Percentiles rank a stretch among this genome's conserved stretches.
Conservation (phyloP, 2,888 invertebrate species). For the Mesopsocus fuscifrons region DNA sequence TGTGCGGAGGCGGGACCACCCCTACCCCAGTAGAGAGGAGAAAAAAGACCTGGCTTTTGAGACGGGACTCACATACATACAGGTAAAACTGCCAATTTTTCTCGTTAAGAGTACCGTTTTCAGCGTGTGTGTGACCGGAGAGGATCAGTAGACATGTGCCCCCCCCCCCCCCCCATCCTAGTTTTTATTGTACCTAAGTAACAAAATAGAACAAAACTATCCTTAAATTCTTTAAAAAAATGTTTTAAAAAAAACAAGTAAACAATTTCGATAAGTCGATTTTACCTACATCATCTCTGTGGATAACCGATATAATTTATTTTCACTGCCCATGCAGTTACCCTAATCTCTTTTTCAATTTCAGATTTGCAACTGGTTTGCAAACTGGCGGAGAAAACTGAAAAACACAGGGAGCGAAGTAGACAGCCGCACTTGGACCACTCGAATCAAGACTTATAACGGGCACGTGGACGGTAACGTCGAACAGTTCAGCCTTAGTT, state of each 20-base stretch:
- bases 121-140: too few relatives aligned
- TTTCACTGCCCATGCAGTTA: too few relatives aligned
- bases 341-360: constrained; percentile 16
- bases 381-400: constrained; percentile 61
- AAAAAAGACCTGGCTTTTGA: constrained; percentile 51
- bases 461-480: constrained; percentile 57
- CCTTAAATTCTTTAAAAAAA: too few relatives aligned
- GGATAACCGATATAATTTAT: too few relatives aligned
- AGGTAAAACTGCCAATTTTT: constrained; percentile 38
- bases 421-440: constrained; percentile 51
- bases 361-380: constrained; percentile 63
- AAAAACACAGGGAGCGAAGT: constrained; percentile 54
- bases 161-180: not conserved
- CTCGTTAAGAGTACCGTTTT: too few relatives aligned
- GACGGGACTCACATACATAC: constrained; percentile 58
- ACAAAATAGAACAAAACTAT: too few relatives aligned
- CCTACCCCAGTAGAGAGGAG: constrained; percentile 58
- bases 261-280: too few relatives aligned
- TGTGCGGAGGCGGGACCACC: constrained; percentile 52
- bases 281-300: too few relatives aligned
- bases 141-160: not conserved
- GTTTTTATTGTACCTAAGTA: too few relatives aligned
- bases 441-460: constrained; percentile 50
- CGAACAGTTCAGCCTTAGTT: constrained; percentile 60
- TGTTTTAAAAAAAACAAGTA: too few relatives aligned